Evolutionary conservation across 2,888 invertebrate species (phyloP).

Genomic region (Automeris io): DNA sequence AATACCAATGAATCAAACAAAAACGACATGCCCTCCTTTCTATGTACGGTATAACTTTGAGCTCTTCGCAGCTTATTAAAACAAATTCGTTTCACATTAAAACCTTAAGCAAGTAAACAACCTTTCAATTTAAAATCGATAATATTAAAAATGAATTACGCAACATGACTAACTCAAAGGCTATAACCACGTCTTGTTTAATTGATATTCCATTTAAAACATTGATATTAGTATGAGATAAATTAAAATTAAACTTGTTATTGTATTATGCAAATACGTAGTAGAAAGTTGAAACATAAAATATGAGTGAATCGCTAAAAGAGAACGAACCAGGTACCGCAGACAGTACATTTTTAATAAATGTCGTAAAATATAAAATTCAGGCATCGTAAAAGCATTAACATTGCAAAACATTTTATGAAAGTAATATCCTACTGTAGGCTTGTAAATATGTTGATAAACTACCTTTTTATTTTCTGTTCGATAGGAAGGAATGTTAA

Average conservation of each 20-base stretch:
- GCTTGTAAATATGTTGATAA: no score
- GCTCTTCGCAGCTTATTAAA: no score
- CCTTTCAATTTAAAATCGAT: not conserved
- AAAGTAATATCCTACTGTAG: no score
- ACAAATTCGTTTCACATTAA: no score
- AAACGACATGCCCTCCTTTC: no score
- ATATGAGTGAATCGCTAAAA: not conserved
- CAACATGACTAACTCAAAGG: not conserved
- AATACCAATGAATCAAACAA: no score
- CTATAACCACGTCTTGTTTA: not conserved
- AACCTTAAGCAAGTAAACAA: no score
- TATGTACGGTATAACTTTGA: no score
- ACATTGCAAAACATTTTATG: no score
- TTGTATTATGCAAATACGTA: not conserved
- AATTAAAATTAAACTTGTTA: not conserved
- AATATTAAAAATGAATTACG: not conserved
- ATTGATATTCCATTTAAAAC: not conserved
- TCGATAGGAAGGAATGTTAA: no score
- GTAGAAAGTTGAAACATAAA: not conserved
- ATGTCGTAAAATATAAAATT: slow-evolving; percentile 10
- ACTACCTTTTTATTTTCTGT: no score
- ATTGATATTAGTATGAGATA: not conserved
- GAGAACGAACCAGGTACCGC: not conserved
- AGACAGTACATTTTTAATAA: slow-evolving; percentile 1
- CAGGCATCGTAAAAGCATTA: no score